Evolutionary conservation across 2,888 invertebrate genomes (phyloP), one percentile per base, ranked within the genome.

Genomic region (Cremastinae sp.): DNA sequence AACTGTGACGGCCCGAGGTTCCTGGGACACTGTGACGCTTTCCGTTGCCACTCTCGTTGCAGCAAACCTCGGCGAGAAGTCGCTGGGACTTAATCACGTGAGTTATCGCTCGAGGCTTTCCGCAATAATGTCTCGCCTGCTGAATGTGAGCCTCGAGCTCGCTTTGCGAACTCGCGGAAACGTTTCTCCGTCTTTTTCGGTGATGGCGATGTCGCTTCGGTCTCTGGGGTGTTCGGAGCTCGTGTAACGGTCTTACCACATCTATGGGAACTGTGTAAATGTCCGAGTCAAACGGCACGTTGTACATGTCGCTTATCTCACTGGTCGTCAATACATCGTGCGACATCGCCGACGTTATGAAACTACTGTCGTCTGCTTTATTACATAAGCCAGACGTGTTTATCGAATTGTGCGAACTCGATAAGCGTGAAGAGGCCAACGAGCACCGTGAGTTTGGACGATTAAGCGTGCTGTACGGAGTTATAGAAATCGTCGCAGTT

Each of bases 311-410:
- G 74, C 85, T 85, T 75, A 96, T 96, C 85, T 95, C 95, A 78
- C 94, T 93, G n/a, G 94, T 93, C 78, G 94, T 92, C 41, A 96
- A 91, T 1, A 95, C 94, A 86, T 96, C 96, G 86, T 96, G 96
- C 0, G 96, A 96, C 91, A 96, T 96, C 37, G 96, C 96, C 86
- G 96, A 96, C 0, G 96, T 96, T 80, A 96, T 96, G 87, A 96
- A 96, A 86, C 94, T 95, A 16, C 96, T 96, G 88, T 96, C 96
- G 85, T 96, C 96, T 0, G 93, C 94, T 90, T 94, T 95, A 84
- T 95, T 94, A 79, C 94, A 93, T 74, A 96, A 91, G 4, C 89
- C 89, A 8, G 88, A 83, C 4, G 88, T 90, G 58, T 90, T 90
- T 74, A 90, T 87, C 0, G 96, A 96, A 87, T 96, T 96, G 89